Conservation (phyloP, 1,140 invertebrate genomes). For the Trichonephila clavata region DNA sequence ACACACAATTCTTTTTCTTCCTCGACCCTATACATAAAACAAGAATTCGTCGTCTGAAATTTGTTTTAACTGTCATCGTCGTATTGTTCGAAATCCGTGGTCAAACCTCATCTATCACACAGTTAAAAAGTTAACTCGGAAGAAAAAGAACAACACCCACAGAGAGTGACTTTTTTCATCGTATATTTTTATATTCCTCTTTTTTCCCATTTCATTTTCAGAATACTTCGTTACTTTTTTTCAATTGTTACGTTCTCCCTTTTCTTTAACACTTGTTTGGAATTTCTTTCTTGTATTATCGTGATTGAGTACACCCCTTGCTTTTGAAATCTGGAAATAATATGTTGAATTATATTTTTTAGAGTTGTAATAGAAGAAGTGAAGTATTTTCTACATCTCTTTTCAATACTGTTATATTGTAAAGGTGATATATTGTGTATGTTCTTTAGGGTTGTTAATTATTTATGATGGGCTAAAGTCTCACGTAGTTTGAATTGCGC, state of each 20-base stretch:
- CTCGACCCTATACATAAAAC: background rate
- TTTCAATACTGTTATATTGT: background rate
- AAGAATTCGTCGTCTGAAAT: background rate
- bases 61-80: constrained; percentile 21
- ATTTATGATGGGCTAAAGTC: constrained; percentile 26
- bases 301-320: constrained; percentile 30
- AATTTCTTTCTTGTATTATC: background rate
- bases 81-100: background rate
- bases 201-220: background rate
- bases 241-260: background rate
- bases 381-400: background rate
- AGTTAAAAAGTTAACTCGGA: constrained; percentile 25
- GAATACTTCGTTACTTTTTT: background rate
- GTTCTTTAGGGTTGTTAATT: constrained; percentile 3
- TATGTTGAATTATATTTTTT: constrained; percentile 9
- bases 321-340: constrained; percentile 39
- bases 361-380: background rate
- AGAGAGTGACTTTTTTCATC: background rate
- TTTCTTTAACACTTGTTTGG: background rate
- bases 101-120: constrained; percentile 32
- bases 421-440: constrained; percentile 42
- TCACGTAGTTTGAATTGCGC: background rate
- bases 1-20: background rate
- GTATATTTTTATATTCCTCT: too few relatives aligned
- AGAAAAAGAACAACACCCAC: constrained; percentile 16